Base-by-base conservation (phyloP, 2,113 vertebrate species). In the Podiceps cristatus region DNA sequence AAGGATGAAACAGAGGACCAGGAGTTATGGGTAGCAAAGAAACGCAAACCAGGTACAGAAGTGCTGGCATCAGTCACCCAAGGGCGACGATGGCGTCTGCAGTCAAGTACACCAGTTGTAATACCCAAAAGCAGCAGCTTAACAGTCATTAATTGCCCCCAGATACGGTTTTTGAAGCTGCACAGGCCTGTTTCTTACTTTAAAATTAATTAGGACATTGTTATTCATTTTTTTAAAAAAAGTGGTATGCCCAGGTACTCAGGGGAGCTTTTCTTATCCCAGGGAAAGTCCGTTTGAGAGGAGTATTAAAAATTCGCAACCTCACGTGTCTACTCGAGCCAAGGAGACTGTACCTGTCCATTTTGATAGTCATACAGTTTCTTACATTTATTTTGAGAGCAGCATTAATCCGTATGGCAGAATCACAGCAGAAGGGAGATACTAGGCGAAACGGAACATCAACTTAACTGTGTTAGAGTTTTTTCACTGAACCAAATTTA, bases 401-500 rank as follows among this genome's bases (percentile, higher is more conserved):
- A 91, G 15, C 5, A 5, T 33, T 81, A 71, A 42, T 91, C 17
- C 9, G 37, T 55, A 55, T 40, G n/a, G 11, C 44, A 93, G 49
- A 94, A 77, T 53, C 40, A 63, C 29, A 63, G 23, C 20, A 88
- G 60, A 5, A 92, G 13, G 13, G 79, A 7, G 22, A 56, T 22
- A 7, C n/a, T 55, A 35, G 31, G 4, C 3, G 7, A 86, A 79
- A 49, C 25, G 16, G 29, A 66, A 49, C 19, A 66, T 52, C 35
- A 25, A 28, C 3, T 5, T 49, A 28, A 52, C 11, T 27, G 25
- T 31, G 10, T n/a, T 35, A 77, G 6, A 0, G 1, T 47, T 69
- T 82, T 88, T 50, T 25, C 8, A 37, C 59, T 83, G 28, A 71
- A 86, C 3, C 45, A 40, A 18, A 81, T 78, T 77, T 81, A 81